Evolutionary conservation across 2,113 vertebrate species (phyloP), one percentile per base, ranked within the genome.

Genomic region (Chauna torquata): DNA sequence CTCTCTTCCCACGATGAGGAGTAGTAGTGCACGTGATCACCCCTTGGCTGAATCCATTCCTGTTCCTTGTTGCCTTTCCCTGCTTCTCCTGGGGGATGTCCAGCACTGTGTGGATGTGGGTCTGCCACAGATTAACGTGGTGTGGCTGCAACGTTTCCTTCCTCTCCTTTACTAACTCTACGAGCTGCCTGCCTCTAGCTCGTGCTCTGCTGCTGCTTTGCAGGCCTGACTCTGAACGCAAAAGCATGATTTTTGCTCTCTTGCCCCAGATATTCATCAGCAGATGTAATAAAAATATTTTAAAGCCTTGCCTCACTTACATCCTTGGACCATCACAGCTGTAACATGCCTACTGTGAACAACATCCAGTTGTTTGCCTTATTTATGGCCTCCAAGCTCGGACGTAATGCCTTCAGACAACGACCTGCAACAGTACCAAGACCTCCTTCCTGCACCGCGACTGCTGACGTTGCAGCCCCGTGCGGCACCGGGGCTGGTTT

Each of bases 11-110:
- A 0, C 44, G 17, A 23, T 1, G 11, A 84, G 24, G 17, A 70
- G 5, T 49, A 0, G 0, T 5, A 1, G 0, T 14, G 2, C 34
- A 7, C 86, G 66, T 27, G 16, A 23, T 68, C 17, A 19, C 25
- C 42, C 13, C 38, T 38, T 59, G 44, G 10, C 3, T 52, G 64
- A 79, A 38, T 64, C 23, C 0, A 3, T 54, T 82, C 65, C 52
- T 89, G 58, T 2, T 72, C 18, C 14, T 9, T 65, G 40, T 54
- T 61, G 36, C 34, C 30, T 47, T 75, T 55, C 52, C 54, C 19
- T 66, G n/a, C 47, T 95, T 76, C 47, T 95, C 28, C 50, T 5
- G 5, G 2, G 11, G 42, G 25, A 58, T 47, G 7, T 16, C 38
- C 2, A 1, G 55, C 62, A 44, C 44, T 55, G 10, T 59, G 78